Evolutionary conservation across 2,113 vertebrate genomes (phyloP), one percentile per base, ranked within the genome.

Genomic region (Ceyx melanurus): DNA sequence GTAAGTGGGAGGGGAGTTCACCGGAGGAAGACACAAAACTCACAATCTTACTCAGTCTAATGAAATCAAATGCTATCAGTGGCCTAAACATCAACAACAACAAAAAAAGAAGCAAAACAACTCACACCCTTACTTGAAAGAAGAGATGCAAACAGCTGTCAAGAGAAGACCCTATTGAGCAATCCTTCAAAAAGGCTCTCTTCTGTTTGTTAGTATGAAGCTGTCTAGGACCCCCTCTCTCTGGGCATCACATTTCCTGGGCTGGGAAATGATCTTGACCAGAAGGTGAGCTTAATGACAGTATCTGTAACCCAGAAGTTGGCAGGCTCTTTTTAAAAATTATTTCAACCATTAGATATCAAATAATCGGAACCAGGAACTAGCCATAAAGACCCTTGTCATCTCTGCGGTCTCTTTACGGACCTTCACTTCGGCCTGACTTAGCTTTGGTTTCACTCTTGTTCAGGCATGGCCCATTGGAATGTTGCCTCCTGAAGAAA

Each of bases 1-100:
- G 33, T 86, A 92, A 89, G 94, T 96, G 82, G 94, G 93, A 92
- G 89, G 92, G 91, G 91, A 80, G 91, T 92, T 96, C 92, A 96
- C 92, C 88, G 14, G 75, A 92, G 67, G 75, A 89, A 86, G 74
- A 46, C 67, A 78, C 13, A 93, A 71, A 92, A 31, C 15, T 93
- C 48, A 57, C 40, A 67, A 43, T 91, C 92, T 96, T 92, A 92
- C 82, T 96, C 91, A 91, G 15, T 60, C 35, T 88, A 93, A 77
- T 89, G 79, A 88, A 93, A 88, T 92, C 72, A 89, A 43, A 71
- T 65, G 46, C 25, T 88, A 18, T 17, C 51, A 74, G 31, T 89
- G 72, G 15, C 51, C 51, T 35, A 79, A 93, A 90, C 5, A 50
- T 17, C 9, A 50, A 22, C 9, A 29, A 31, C 16, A 13, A 40